Conservation (phyloP, 2,113 vertebrate species). For the Gymnogyps californianus region DNA sequence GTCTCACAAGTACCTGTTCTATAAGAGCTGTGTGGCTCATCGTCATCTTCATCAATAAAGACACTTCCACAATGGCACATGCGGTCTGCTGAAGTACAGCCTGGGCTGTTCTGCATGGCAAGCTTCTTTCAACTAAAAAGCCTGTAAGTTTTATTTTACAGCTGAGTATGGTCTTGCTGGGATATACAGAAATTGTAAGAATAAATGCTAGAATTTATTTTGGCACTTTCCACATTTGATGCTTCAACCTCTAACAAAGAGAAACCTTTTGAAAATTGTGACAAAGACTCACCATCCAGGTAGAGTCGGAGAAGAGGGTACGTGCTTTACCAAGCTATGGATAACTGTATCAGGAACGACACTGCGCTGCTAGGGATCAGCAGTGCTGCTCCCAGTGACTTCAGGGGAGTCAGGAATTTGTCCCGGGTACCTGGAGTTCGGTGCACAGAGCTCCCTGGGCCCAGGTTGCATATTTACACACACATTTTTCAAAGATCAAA, state of each 20-base stretch:
- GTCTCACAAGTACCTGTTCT: not conserved
- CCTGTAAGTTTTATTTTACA: not conserved
- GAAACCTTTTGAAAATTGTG: rapidly evolving
- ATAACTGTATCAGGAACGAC: rapidly evolving
- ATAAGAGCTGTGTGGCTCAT: not conserved
- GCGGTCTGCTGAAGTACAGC: not conserved
- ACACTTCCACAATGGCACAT: not conserved
- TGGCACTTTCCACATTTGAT: not conserved
- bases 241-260: not conserved
- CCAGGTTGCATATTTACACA: not conserved
- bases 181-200: not conserved
- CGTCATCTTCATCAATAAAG: not conserved
- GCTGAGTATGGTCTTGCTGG: not conserved
- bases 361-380: rapidly evolving
- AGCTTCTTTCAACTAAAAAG: not conserved
- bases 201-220: not conserved
- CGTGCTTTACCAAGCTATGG: rapidly evolving
- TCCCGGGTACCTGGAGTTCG: not conserved
- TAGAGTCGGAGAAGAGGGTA: rapidly evolving
- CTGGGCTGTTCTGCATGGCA: not conserved
- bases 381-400: not conserved
- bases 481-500: rapidly evolving
- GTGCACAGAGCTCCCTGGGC: not conserved
- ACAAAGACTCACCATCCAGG: rapidly evolving
- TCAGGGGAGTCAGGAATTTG: rapidly evolving